phyloP scores from a whole-genome alignment of 2,888 invertebrate species.

The Epistrophe grossulariae region DNA sequence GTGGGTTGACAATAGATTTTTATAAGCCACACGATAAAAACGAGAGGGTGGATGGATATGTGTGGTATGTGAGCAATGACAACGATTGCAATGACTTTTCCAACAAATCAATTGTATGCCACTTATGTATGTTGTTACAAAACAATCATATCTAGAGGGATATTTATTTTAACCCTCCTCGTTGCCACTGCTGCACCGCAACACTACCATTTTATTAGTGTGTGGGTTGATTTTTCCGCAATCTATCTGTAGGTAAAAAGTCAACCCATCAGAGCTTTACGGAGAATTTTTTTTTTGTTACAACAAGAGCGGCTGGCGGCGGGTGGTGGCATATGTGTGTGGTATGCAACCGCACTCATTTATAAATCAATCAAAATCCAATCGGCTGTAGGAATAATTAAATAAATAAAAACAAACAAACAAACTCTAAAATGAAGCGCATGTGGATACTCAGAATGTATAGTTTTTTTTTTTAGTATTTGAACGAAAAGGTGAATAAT shows the following conservation, averaged over 20 bases:
- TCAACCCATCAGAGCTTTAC: not conserved
- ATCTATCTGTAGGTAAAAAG: not conserved
- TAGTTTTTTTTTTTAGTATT: not conserved
- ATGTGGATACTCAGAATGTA: rapidly evolving
- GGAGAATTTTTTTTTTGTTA: not conserved
- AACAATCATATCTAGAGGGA: conserved; percentile 55
- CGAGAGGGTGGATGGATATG: not conserved
- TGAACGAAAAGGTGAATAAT: not conserved
- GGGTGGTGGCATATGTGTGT: not conserved
- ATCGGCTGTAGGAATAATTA: not conserved
- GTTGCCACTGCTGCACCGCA: no score
- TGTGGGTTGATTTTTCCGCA: not conserved
- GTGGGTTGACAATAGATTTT: conserved; percentile 42
- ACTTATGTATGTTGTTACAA: conserved; percentile 56
- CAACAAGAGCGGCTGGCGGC: no score
- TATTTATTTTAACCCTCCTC: conserved; percentile 44
- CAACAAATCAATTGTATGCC: conserved; percentile 67
- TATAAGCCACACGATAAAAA: not conserved
- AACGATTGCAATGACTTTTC: conserved; percentile 56
- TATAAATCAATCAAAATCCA: not conserved
- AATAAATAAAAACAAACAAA: not conserved
- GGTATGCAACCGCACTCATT: not conserved
- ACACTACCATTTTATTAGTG: not conserved
- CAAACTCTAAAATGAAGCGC: not conserved
- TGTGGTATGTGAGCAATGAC: conserved; percentile 18